Evolutionary conservation across 2,113 vertebrate genomes (phyloP), one percentile per base, ranked within the genome.

Genomic region (Tetrax tetrax): DNA sequence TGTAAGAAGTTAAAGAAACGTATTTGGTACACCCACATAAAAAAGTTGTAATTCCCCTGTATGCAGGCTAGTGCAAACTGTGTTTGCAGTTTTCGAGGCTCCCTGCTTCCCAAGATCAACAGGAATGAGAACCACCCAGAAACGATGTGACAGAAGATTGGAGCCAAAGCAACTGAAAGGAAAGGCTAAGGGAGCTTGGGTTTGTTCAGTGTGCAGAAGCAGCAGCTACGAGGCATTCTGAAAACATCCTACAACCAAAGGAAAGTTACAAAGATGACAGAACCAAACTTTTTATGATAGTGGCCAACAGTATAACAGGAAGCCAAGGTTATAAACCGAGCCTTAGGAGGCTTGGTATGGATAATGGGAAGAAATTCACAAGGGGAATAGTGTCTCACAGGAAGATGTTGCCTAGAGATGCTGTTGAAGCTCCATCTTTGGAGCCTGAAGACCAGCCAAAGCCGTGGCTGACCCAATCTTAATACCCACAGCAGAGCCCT

Each of bases 21-120:
- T 22, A 60, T 7, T 43, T 1, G 7, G 9, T 24, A 76, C 0
- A 2, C 37, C 14, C 8, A 68, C 12, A 3, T 9, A 68, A 63
- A 7, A 16, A 85, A 66, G 22, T 74, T 90, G 61, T 63, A 45
- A 82, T 54, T 84, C 27, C 31, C 12, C 18, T 75, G 48, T 41
- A 27, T 0, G 3, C 19, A 18, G 17, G 7, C 37, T 38, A 74
- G 25, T 23, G 35, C n/a, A 92, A 9, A 15, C 12, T 7, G 28
- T 45, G 18, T 24, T 59, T 63, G 22, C 43, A 47, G 24, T 61
- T 22, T 87, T 74, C 3, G 6, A 27, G 18, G 18, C 23, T 88
- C 25, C 23, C 25, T 75, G 5, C 53, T 71, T 79, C 48, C 27
- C n/a, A 72, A 66, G n/a, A 61, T 33, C 41, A 82, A 68, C 1